Base-by-base conservation (phyloP, 1,140 invertebrate species). In the Calliopsis andreniformis region DNA sequence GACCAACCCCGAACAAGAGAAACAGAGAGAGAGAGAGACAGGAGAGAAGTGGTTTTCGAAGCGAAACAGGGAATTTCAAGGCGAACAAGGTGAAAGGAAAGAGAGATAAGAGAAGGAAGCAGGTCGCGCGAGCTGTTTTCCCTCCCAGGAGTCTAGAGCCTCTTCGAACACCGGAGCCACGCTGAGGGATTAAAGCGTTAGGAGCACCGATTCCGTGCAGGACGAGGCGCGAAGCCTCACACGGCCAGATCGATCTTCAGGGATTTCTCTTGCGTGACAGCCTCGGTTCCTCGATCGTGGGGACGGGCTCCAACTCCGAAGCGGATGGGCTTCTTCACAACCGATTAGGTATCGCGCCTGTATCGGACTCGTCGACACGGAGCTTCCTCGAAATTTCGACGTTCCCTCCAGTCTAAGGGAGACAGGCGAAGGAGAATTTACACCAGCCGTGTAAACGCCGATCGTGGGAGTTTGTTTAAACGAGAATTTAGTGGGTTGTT, bases 221-320 rank as follows among this genome's bases (percentile, higher is more conserved):
- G 81, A 81, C 70, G 67, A 84, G 79, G 82, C 82, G 83, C 76
- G 83, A 85, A 84, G 83, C 72, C 77, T 84, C 59, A 64, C 76
- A 45, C 59, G 53, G 5, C 23, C 43, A 25, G 25, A 84, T 85
- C 84, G 82, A 84, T 84, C 83, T 79, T 79, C 61, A 42, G 55
- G 83, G 77, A 69, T 83, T 83, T 83, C 71, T 73, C 67, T 23
- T 30, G 42, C 78, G 49, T 32, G 39, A n/a, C 69, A 55, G 20
- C 35, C n/a, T n/a, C 43, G 49, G 7, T 59, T 63, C 45, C 45
- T 72, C 47, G 32, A 76, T 59, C 39, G 7, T 3, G 61, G 18
- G 53, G 5, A 47, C 23, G 42, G 5, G 56, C 25, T 39, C 7
- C 20, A 35, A 20, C 23, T 55, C 35, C 10, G 32, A 20, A 23